phyloP scores from a whole-genome alignment of 2,113 vertebrate species.

The Dromaius novaehollandiae region DNA sequence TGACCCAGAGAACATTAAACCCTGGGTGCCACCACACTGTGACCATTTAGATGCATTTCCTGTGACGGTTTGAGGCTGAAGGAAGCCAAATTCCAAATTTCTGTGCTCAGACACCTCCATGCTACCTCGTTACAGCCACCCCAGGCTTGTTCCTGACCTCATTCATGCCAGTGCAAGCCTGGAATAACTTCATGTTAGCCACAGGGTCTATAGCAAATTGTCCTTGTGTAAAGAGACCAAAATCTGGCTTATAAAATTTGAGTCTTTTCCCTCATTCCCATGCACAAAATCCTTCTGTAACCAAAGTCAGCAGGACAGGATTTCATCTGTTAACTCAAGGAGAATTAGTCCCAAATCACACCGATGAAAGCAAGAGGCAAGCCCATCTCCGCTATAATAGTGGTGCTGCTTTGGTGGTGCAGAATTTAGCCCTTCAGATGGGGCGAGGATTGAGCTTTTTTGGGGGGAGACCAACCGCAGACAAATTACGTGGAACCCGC shows the following conservation, averaged over 20 bases:
- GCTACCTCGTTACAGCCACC: conserved; percentile 34
- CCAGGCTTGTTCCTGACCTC: conserved; percentile 62
- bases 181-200: conserved; percentile 54
- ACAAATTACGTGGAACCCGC: neutral
- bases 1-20: conserved; percentile 25
- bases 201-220: conserved; percentile 67
- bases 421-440: neutral
- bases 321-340: conserved; percentile 8
- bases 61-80: neutral
- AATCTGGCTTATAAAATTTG: conserved; percentile 45
- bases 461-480: neutral
- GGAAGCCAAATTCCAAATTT: conserved; percentile 17
- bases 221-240: conserved; percentile 66
- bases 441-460: neutral
- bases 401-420: neutral
- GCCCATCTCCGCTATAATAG: neutral
- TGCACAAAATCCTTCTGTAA: neutral
- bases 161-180: conserved; percentile 57
- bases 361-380: neutral
- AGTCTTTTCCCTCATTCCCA: conserved; percentile 47
- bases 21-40: rapidly evolving
- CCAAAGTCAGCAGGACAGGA: conserved; percentile 15
- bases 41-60: neutral
- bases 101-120: neutral
- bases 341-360: neutral